Evolutionary conservation across 2,888 invertebrate genomes (phyloP).

Genomic region (Tenthredo livida): DNA sequence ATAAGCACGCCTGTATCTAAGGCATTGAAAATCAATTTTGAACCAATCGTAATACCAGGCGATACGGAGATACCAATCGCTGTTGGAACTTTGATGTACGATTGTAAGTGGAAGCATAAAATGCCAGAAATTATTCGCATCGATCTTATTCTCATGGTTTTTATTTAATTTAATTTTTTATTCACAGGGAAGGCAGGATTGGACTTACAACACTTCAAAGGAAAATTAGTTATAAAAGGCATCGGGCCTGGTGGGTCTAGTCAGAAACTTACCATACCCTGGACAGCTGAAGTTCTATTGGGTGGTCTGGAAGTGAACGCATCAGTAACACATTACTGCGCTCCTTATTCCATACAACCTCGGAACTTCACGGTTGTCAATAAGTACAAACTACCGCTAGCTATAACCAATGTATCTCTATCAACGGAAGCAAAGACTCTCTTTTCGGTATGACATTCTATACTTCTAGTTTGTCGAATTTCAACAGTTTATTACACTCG

Average conservation of each 20-base stretch:
- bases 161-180: not conserved
- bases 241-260: slow-evolving; percentile 74
- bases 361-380: slow-evolving; percentile 85
- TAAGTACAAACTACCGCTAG: slow-evolving; percentile 86
- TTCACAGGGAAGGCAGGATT: slow-evolving; percentile 81
- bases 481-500: not conserved
- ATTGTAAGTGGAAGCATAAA: slow-evolving; percentile 81
- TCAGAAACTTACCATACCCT: slow-evolving; percentile 82
- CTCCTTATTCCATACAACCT: slow-evolving; percentile 73
- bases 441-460: slow-evolving; percentile 80
- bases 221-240: slow-evolving; percentile 80
- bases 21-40: slow-evolving; percentile 85
- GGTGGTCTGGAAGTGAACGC: slow-evolving; percentile 82
- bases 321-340: slow-evolving; percentile 79
- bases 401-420: slow-evolving; percentile 86
- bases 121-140: not conserved
- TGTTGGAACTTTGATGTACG: slow-evolving; percentile 85
- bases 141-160: not conserved
- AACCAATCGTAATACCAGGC: slow-evolving; percentile 84
- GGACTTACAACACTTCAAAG: slow-evolving; percentile 80
- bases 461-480: slow-evolving; percentile 36
- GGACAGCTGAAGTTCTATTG: slow-evolving; percentile 81
- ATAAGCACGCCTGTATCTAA: slow-evolving; percentile 83
- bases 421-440: slow-evolving; percentile 81
- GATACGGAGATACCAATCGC: slow-evolving; percentile 82